phyloP scores from a whole-genome alignment of 2,888 invertebrate genomes.

The Caenorhabditis panamensis region DNA sequence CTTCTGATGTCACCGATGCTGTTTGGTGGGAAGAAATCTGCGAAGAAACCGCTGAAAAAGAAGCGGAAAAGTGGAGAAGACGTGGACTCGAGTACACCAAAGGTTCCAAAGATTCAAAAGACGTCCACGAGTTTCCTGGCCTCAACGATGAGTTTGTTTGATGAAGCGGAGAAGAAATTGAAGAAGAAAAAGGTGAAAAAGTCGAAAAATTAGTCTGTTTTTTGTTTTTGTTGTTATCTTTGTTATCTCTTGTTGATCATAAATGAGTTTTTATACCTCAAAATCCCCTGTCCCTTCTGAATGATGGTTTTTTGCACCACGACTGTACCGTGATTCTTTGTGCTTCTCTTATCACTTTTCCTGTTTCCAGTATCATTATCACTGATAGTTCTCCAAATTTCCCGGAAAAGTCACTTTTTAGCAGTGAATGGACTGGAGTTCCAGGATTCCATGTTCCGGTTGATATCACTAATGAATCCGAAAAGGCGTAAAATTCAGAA shows the following conservation, averaged over 20 bases:
- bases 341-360: background rate
- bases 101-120: background rate
- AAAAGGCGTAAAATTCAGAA: too few relatives aligned
- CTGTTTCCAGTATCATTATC: background rate
- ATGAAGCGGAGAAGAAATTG: background rate
- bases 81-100: background rate
- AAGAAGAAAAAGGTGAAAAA: constrained; percentile 21
- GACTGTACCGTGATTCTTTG: background rate
- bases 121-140: constrained; percentile 19
- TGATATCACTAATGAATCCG: too few relatives aligned
- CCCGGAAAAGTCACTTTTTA: constrained; percentile 15
- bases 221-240: constrained; percentile 9
- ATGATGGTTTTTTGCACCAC: constrained; percentile 4
- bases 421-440: background rate
- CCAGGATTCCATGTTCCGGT: background rate
- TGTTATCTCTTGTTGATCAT: background rate
- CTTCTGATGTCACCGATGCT: constrained; percentile 24
- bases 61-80: constrained; percentile 10
- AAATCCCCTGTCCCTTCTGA: too few relatives aligned
- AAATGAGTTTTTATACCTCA: background rate
- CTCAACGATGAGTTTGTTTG: constrained; percentile 20
- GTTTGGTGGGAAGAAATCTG: background rate
- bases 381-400: constrained; percentile 9
- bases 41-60: constrained; percentile 11
- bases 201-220: background rate